Conservation (phyloP, 2,797 vertebrate species). For the Bradypodion pumilum region DNA sequence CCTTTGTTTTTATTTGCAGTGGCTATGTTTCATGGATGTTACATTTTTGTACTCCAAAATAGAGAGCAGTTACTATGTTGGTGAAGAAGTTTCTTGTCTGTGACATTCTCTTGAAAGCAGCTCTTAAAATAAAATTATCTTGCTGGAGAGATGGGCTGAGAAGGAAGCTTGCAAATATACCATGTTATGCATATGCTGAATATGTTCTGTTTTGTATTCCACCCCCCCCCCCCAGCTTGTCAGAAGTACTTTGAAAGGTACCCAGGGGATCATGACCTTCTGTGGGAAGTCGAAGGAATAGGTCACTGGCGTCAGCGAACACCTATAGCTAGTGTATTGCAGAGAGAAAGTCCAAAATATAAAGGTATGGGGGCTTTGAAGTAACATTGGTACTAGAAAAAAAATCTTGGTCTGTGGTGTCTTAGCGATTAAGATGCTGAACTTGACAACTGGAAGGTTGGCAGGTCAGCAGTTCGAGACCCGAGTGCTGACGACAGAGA, state of each 20-base stretch:
- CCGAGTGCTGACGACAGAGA: too few species aligned
- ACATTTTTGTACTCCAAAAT: too few species aligned
- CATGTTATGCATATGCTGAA: not conserved
- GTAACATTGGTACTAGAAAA: too few species aligned
- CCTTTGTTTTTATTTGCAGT: too few species aligned
- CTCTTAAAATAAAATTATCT: not conserved
- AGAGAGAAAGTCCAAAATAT: conserved; percentile 64
- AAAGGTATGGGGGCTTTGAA: conserved; percentile 69
- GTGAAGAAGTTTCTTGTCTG: not conserved
- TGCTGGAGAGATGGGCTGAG: not conserved
- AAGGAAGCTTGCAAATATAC: not conserved
- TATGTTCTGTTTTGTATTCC: conserved; percentile 18
- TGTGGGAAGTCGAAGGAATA: conserved; percentile 85
- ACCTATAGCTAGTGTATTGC: conserved; percentile 73
- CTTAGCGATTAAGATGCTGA: too few species aligned
- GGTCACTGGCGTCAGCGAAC: conserved; percentile 81
- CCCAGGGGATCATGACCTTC: conserved; percentile 77
- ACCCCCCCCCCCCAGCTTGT: conserved; percentile 80
- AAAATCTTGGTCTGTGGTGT: too few species aligned
- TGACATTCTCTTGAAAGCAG: not conserved
- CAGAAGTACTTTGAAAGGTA: conserved; percentile 82
- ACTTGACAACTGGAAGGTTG: too few species aligned
- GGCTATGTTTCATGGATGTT: too few species aligned
- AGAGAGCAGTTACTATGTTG: not conserved
- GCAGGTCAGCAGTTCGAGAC: too few species aligned